phyloP scores from a whole-genome alignment of 1,140 invertebrate genomes.

The Riptortus pedestris region DNA sequence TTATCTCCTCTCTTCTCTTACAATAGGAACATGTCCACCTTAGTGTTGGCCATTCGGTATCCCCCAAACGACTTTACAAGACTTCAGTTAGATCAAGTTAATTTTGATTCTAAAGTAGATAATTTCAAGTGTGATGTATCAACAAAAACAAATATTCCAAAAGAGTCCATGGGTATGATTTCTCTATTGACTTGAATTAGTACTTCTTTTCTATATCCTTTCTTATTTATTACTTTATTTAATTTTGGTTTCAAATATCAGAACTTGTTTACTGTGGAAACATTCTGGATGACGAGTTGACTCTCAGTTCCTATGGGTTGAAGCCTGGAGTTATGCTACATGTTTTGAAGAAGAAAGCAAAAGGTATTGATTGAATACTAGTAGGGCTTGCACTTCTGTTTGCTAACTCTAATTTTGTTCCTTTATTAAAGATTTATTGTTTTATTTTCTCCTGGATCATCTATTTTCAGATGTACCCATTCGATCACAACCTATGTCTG shows the following conservation, averaged over 20 bases:
- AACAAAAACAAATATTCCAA: constrained; percentile 37
- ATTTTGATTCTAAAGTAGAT: constrained; percentile 43
- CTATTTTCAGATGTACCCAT: background rate
- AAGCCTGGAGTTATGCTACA: constrained; percentile 44
- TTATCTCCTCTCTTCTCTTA: no score
- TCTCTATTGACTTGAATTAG: constrained; percentile 28
- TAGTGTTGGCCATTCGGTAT: no score
- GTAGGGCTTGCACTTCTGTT: background rate
- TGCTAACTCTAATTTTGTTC: no score
- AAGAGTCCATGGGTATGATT: constrained; percentile 40
- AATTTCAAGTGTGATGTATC: constrained; percentile 39
- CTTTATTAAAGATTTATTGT: background rate
- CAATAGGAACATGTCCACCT: no score
- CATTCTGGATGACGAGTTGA: constrained; percentile 42
- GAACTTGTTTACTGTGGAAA: constrained; percentile 46
- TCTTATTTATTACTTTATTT: background rate
- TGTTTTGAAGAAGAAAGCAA: constrained; percentile 41
- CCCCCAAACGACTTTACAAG: constrained; percentile 36
- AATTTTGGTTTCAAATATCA: constrained; percentile 32
- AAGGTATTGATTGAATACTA: no score
- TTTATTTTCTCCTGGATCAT: background rate
- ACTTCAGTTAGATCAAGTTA: constrained; percentile 41
- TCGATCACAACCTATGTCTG: constrained; percentile 34
- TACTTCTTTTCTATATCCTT: background rate
- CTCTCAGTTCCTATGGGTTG: constrained; percentile 41